Base-by-base conservation (phyloP, 2,888 invertebrate genomes). In the Pandemis corylana region DNA sequence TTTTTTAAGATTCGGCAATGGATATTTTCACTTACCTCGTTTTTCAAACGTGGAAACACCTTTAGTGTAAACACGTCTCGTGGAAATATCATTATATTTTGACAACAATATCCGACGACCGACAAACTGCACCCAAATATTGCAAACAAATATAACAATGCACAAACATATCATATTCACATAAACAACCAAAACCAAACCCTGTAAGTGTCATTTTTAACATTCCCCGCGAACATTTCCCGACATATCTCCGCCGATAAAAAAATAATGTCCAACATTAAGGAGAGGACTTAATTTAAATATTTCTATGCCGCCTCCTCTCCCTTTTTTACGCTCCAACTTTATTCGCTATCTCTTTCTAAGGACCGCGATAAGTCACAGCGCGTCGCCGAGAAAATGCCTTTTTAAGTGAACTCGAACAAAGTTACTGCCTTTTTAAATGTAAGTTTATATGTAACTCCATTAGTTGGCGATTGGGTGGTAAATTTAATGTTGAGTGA, bases 221-320 rank as follows among this genome's bases (percentile, higher is more conserved):
- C 77, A 80, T 81, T 79, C 71, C 70, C 76, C 65, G 82, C 85
- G 84, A 86, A 87, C 82, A 82, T 85, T 85, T 84, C 81, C 73
- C 85, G 84, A 89, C 90, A 89, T 90, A 92, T 93, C 91, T 93
- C 86, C 91, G 80, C 87, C 90, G 92, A 93, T 93, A 94, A 94
- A 94, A 93, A 94, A 93, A 93, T 93, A 93, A 94, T 92, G 92
- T 90, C 86, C 82, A 71, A 92, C 93, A 92, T 93, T 92, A 92
- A 89, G 87, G 88, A 85, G 85, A 89, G 88, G 87, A 89, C 91
- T 92, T 92, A 92, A 93, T 94, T 94, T 93, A 92, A 93, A 94
- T 93, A 93, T 92, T 92, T 89, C 86, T 88, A 87, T 71, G 80
- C 83, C 84, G 81, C 82, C 4, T 41, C 80, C 76, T 73, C 66